These are phyloP conservation scores for Channallabes apus DNA, from an alignment of 2,797 vertebrate species.

Conservation along the genomic window DNA sequence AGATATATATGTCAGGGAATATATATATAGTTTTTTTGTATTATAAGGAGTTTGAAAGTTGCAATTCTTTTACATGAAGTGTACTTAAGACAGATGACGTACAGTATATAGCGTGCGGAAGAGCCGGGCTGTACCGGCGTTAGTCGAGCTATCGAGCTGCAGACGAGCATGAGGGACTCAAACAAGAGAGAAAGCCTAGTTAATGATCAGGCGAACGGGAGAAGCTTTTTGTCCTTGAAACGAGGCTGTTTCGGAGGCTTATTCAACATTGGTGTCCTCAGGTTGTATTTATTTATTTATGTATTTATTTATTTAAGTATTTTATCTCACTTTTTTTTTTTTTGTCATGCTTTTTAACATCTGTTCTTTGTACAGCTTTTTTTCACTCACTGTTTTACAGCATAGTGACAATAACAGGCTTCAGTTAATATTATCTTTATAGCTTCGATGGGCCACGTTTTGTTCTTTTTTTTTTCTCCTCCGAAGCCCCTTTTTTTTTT, in stretches of 20 bases:
- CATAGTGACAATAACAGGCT: conserved; percentile 16
- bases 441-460: background rate
- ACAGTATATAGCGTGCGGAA: conserved; percentile 12
- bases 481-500: background rate
- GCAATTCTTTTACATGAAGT: conserved; percentile 11
- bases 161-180: conserved; percentile 2
- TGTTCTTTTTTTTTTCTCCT: too few relatives aligned
- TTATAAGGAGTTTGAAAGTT: background rate
- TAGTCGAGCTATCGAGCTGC: conserved; percentile 5
- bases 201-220: background rate
- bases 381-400: background rate
- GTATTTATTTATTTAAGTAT: conserved; percentile 76
- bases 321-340: conserved; percentile 61
- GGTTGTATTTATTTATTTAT: conserved; percentile 77
- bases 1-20: conserved; percentile 4
- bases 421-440: conserved; percentile 14
- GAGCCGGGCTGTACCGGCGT: conserved; percentile 1
- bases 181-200: conserved; percentile 13
- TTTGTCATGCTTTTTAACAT: conserved; percentile 56
- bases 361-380: conserved; percentile 58
- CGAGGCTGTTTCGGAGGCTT: conserved; percentile 22
- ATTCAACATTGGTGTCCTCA: conserved; percentile 68
- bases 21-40: background rate
- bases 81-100: conserved; percentile 27
- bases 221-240: conserved; percentile 15